phyloP scores from a whole-genome alignment of 2,888 invertebrate species.

The Pachliopta kotzebuea region DNA sequence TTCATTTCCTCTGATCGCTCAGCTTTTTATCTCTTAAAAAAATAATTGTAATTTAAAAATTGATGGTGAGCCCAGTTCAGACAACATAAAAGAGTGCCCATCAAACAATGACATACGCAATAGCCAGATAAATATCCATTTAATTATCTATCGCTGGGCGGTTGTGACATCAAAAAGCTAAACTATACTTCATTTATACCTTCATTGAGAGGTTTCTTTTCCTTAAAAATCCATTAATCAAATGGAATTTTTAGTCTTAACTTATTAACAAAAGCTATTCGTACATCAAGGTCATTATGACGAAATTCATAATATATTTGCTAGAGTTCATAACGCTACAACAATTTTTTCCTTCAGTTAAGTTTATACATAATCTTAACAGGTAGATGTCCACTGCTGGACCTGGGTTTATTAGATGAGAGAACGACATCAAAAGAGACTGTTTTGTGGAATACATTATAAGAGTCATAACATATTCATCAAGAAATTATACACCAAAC shows the following conservation, averaged over 20 bases:
- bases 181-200: constrained; percentile 14
- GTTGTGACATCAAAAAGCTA: constrained; percentile 38
- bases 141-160: constrained; percentile 57
- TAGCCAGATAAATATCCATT: constrained; percentile 50
- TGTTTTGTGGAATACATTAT: too few relatives aligned
- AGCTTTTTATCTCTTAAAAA: neutral
- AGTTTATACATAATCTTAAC: too few relatives aligned
- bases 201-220: neutral
- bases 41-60: neutral
- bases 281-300: neutral
- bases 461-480: too few relatives aligned
- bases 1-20: neutral
- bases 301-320: constrained; percentile 1
- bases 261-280: neutral
- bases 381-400: too few relatives aligned
- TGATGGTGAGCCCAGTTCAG: constrained; percentile 5
- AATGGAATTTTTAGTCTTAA: neutral
- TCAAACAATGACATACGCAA: constrained; percentile 51
- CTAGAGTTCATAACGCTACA: neutral
- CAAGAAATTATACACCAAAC: too few relatives aligned
- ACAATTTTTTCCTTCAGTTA: too few relatives aligned
- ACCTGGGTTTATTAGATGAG: too few relatives aligned
- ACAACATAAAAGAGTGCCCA: constrained; percentile 35
- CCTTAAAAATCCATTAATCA: neutral
- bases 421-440: too few relatives aligned